Percentiles rank a stretch among this genome's conserved stretches.
phyloP scores from a whole-genome alignment of 2,113 vertebrate genomes.

The Ardeotis arabs region DNA sequence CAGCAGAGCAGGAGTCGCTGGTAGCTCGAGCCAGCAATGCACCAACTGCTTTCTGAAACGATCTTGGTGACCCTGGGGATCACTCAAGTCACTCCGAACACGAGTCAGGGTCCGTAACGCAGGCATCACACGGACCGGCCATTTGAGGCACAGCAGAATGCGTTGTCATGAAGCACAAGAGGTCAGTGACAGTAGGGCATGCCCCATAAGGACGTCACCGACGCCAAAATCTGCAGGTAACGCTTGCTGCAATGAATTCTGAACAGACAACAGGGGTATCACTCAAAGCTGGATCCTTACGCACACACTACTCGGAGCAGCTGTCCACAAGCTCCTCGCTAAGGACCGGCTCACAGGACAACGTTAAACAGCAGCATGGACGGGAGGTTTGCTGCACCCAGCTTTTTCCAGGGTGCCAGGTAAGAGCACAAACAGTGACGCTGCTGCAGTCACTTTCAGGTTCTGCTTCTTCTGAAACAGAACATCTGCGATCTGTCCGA shows the following conservation, averaged over 20 bases:
- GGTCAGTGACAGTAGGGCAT: not conserved
- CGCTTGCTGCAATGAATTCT: not conserved
- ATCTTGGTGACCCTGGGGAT: not conserved
- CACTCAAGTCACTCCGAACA: not conserved
- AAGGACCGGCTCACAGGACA: not conserved
- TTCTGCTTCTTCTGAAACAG: fast-evolving
- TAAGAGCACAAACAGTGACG: not conserved
- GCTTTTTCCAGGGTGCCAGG: not conserved
- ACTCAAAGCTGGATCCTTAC: not conserved
- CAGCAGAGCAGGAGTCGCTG: not conserved
- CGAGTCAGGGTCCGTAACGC: fast-evolving
- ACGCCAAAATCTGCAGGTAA: not conserved
- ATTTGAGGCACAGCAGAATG: fast-evolving
- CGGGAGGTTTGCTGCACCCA: not conserved
- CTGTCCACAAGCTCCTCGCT: not conserved
- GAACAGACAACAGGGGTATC: not conserved
- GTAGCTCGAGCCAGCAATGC: not conserved
- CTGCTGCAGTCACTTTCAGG: not conserved
- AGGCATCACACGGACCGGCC: fast-evolving
- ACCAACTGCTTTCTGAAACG: too few relatives aligned
- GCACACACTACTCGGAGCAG: fast-evolving
- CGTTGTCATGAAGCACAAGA: not conserved
- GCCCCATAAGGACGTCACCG: not conserved
- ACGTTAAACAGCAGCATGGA: not conserved
- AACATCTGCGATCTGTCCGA: fast-evolving